These are phyloP conservation scores for Timema cristinae DNA, from an alignment of 2,888 invertebrate species.

Conservation along the genomic window DNA sequence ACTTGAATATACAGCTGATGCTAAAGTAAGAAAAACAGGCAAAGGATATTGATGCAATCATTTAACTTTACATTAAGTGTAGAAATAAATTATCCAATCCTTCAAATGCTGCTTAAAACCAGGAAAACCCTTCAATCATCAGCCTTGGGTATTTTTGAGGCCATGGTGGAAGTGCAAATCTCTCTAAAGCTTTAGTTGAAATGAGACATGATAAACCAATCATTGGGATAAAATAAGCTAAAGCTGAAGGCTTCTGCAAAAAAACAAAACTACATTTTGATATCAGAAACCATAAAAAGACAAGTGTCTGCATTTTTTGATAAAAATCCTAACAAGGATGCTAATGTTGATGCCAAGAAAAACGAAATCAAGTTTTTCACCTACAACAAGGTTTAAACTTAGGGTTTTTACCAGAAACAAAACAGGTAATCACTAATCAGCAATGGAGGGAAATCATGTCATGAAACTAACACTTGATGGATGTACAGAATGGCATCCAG, in stretches of 20 bases:
- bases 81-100: neutral
- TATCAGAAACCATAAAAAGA: neutral
- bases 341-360: neutral
- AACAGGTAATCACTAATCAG: neutral
- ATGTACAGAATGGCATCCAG: too few relatives aligned
- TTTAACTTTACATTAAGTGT: neutral
- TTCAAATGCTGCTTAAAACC: neutral
- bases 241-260: neutral
- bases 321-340: neutral
- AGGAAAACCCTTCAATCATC: neutral
- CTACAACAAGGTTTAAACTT: neutral
- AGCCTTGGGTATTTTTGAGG: neutral
- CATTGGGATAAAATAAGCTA: neutral
- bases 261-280: neutral
- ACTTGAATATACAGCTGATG: constrained; percentile 8
- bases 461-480: too few relatives aligned
- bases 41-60: neutral
- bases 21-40: neutral
- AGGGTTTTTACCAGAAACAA: neutral
- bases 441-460: neutral
- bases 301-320: neutral
- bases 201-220: neutral
- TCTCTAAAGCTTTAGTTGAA: neutral
- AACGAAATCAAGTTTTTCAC: neutral
- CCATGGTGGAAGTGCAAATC: neutral